phyloP scores from a whole-genome alignment of 2,797 vertebrate species.

The Microctenopoma stevenorrisi region DNA sequence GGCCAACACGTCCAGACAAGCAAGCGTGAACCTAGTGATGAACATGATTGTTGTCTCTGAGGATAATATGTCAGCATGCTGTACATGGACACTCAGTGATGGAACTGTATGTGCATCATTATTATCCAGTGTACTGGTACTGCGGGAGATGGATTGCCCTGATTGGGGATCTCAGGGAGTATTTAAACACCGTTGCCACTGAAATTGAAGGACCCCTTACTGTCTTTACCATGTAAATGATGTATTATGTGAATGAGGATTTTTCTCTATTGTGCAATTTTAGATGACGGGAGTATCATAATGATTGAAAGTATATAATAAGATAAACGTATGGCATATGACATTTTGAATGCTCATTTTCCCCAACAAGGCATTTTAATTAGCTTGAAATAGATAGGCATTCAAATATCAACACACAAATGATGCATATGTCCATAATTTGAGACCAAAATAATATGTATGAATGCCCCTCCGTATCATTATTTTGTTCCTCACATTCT shows the following conservation, averaged over 20 bases:
- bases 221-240: no score
- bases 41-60: slow-evolving; percentile 28
- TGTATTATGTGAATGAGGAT: neutral
- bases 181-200: neutral
- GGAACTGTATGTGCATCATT: no score
- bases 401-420: neutral
- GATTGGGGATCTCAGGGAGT: no score
- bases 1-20: slow-evolving; percentile 42
- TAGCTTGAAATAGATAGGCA: neutral
- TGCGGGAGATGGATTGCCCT: no score
- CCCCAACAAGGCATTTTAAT: neutral
- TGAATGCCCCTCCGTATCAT: slow-evolving; percentile 2
- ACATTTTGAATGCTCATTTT: slow-evolving; percentile 8
- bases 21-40: slow-evolving; percentile 40
- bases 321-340: neutral
- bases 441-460: neutral
- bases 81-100: neutral
- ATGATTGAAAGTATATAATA: neutral
- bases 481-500: slow-evolving; percentile 34
- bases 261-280: neutral
- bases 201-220: neutral
- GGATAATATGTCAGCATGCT: slow-evolving; percentile 13
- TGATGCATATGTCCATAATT: slow-evolving; percentile 2
- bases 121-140: no score
- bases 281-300: neutral